Evolutionary conservation across 2,113 vertebrate species (phyloP), one percentile per base, ranked within the genome.

Genomic region (Lasiurus cinereus): DNA sequence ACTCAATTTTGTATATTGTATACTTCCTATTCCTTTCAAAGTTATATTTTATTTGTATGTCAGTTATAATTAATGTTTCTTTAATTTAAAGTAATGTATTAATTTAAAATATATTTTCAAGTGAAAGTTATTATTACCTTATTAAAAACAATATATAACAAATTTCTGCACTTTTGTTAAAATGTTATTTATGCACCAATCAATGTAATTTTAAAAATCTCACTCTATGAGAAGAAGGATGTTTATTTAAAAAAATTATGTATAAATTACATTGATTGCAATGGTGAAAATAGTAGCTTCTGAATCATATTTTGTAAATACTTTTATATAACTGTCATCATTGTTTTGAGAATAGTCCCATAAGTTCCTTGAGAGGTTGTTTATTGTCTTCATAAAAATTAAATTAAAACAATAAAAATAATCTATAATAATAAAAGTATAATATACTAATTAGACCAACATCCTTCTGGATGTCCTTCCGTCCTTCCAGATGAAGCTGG

Each of bases 171-270:
- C 1, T 82, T 79, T 39, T 64, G 11, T 62, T 73, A 67, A 85
- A 52, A 16, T 52, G 3, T 78, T 52, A 67, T 54, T 9, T 66
- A 31, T 27, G 62, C 0, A 54, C 2, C 18, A 54, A 59, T 85
- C 3, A 24, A 29, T 88, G 43, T 48, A 39, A 79, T 77, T 80
- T 86, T 66, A 70, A 76, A 22, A 78, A 56, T 24, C 2, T 46
- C 24, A 29, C 12, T 3, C 8, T 64, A 76, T 54, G 52, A 90
- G 8, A 87, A 50, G 8, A 82, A 69, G 3, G 8, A 33, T 43
- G 16, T 67, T 88, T 91, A 64, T 36, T 80, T 92, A 52, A 52
- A 72, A 91, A 93, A 29, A 64, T 76, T 13, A 33, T 56, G 6
- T 39, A 66, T 69, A 89, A 59, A 59, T 70, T 93, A 0, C 4